A percentile compares a stretch with the other conserved stretches of the same genome.
These are phyloP conservation scores for Myrmecobius fasciatus DNA, from an alignment of 2,113 vertebrate genomes.

Conservation along the genomic window DNA sequence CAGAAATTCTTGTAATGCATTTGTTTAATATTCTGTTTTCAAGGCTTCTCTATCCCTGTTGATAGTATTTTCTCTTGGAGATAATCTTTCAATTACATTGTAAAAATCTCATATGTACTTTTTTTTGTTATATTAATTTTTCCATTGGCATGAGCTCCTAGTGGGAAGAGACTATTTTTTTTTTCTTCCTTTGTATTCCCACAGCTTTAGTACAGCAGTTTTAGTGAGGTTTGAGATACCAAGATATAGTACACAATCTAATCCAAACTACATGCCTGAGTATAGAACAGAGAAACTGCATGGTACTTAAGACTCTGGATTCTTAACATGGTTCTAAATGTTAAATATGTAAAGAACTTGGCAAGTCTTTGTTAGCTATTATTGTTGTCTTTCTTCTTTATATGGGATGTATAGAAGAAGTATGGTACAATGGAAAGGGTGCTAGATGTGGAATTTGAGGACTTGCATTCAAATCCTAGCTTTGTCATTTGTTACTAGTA, in stretches of 20 bases:
- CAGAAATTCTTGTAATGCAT: background rate
- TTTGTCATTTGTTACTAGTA: background rate
- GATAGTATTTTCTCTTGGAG: background rate
- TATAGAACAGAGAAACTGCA: background rate
- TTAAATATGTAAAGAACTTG: background rate
- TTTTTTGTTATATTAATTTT: background rate
- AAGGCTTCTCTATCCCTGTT: background rate
- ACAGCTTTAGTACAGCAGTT: background rate
- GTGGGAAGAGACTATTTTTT: background rate
- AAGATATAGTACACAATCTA: background rate
- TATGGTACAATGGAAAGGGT: background rate
- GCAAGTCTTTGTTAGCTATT: background rate
- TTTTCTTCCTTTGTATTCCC: background rate
- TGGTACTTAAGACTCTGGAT: background rate
- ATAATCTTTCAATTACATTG: background rate
- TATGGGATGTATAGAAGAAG: background rate
- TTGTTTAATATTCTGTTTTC: background rate
- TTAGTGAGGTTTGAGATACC: background rate
- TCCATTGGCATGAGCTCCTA: background rate
- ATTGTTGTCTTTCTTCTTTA: background rate
- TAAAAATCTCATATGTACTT: background rate
- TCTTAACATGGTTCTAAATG: background rate
- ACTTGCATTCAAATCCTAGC: background rate
- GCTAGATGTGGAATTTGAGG: background rate
- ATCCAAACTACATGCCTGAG: background rate